A percentile compares a stretch with the other conserved stretches of the same genome.
Conservation (phyloP, 2,113 vertebrate species). For the Cranoglanis bouderius region DNA sequence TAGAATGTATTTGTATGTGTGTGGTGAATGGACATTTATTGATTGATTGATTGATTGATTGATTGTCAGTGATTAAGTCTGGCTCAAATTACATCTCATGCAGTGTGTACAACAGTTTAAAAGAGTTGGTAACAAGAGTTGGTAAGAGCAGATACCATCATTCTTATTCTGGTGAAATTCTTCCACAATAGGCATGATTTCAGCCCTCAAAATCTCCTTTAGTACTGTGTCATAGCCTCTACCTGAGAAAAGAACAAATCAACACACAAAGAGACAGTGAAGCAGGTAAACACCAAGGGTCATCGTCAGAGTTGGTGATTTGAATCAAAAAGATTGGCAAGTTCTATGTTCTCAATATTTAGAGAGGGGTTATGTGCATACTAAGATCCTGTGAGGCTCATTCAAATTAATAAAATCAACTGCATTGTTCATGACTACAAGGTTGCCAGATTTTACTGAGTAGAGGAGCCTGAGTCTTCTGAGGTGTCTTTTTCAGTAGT, state of each 20-base stretch:
- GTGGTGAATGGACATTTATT: background rate
- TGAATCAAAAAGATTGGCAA: background rate
- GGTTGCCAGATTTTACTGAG: background rate
- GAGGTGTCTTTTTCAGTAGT: background rate
- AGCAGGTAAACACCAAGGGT: background rate
- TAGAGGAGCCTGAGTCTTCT: background rate
- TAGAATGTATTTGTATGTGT: background rate
- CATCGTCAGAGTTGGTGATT: background rate
- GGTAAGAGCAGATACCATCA: conserved; percentile 57
- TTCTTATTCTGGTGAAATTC: conserved; percentile 64
- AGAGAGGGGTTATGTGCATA: background rate
- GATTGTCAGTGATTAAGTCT: background rate
- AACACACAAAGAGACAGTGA: conserved; percentile 13
- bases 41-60: background rate
- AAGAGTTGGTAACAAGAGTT: background rate
- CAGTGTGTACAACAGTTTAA: background rate
- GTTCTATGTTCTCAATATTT: background rate
- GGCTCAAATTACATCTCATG: background rate
- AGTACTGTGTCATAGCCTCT: conserved; percentile 63
- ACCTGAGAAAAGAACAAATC: conserved; percentile 55
- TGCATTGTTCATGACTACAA: background rate
- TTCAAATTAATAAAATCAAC: background rate
- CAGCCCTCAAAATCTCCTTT: conserved; percentile 60
- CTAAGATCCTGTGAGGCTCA: background rate
- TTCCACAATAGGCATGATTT: conserved; percentile 60